These are phyloP conservation scores for Azemiops feae DNA, from an alignment of 2,113 vertebrate species.

Conservation along the genomic window DNA sequence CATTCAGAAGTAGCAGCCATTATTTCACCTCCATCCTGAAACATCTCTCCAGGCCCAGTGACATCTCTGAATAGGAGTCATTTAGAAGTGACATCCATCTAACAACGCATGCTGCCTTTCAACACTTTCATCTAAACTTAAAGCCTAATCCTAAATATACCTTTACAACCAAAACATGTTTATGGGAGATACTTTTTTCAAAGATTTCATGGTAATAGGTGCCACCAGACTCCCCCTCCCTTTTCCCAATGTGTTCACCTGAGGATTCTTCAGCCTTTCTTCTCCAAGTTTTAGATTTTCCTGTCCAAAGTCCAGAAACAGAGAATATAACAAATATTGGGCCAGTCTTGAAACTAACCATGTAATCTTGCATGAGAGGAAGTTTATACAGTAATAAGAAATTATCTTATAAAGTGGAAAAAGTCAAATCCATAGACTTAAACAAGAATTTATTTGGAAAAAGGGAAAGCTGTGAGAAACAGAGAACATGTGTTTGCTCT, in stretches of 20 bases:
- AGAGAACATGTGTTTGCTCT: background rate
- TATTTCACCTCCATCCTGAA: background rate
- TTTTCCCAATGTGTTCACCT: background rate
- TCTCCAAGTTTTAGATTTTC: background rate
- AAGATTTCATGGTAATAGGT: background rate
- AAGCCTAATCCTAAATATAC: background rate
- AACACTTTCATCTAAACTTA: background rate
- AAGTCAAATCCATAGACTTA: background rate
- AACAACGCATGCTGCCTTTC: background rate
- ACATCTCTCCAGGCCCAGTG: background rate
- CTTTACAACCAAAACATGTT: background rate
- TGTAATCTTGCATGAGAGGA: background rate
- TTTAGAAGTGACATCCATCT: background rate
- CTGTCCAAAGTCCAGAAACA: background rate
- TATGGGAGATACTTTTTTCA: background rate
- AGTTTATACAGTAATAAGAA: background rate
- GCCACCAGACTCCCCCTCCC: background rate
- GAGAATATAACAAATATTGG: background rate
- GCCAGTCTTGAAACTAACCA: background rate
- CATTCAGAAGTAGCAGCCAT: background rate
- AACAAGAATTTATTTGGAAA: background rate
- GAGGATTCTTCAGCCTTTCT: background rate
- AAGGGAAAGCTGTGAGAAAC: background rate
- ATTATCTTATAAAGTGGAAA: background rate
- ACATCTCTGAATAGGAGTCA: background rate